Evolutionary conservation across 2,113 vertebrate genomes (phyloP), one percentile per base, ranked within the genome.

Genomic region (Oreochromis tanganicae): DNA sequence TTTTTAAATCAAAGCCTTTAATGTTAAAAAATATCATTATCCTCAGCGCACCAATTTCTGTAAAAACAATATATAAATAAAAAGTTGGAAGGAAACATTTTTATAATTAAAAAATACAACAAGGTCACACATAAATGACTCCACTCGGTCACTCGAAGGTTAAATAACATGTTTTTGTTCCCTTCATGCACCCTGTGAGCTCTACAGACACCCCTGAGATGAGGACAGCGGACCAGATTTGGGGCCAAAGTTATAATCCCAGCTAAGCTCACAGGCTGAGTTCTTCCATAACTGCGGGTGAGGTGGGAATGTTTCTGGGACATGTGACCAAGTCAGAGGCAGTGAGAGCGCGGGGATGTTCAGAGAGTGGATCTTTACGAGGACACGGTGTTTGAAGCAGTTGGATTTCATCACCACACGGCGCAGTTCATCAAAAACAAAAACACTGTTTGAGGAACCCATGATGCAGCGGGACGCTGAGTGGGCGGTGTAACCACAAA

Each of bases 401-500:
- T 91, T 92, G 92, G 94, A 96, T 93, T 91, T 96, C 95, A 96
- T 93, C 95, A 95, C 95, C 94, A 96, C 94, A 96, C 86, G 79
- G 82, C 59, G 80, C 87, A 50, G 89, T 84, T 89, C 52, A 63
- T 91, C 88, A 85, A 63, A 89, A 92, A 92, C 68, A 89, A 92
- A 91, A 93, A 90, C 88, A 91, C 81, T 83, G 86, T 93, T 50
- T 79, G 89, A 89, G 82, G 78, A 84, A 79, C 85, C 87, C 85
- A 66, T 16, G 2, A 68, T 54, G 85, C 81, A 34, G 84, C 48
- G 38, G 92, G 88, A 89, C 79, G 80, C 85, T 56, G 4, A 87
- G 87, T 27, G 90, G 90, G 90, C n/a, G 73, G 84, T 85, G 85
- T 56, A 73, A 86, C 91, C 90, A 93, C 92, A 93, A 93, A 95